These are phyloP conservation scores for Drosophila obscura DNA, from an alignment of 1,140 invertebrate genomes.

Conservation along the genomic window DNA sequence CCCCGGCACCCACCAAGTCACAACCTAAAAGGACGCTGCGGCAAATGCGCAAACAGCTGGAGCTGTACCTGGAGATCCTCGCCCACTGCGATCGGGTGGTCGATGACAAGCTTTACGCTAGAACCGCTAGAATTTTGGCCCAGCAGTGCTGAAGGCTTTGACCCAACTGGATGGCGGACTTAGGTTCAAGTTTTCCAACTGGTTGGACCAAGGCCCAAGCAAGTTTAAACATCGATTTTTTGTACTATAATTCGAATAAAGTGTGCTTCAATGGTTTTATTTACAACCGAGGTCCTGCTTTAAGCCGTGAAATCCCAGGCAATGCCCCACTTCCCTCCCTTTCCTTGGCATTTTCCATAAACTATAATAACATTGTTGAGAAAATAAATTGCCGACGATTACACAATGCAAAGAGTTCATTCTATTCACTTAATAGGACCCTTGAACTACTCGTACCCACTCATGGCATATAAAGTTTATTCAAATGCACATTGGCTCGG, in stretches of 20 bases:
- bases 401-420: conserved; percentile 28
- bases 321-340: too few species aligned
- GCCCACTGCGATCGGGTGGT: conserved; percentile 18
- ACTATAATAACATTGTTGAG: too few species aligned
- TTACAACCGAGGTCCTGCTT: too few species aligned
- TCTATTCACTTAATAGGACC: conserved; percentile 21
- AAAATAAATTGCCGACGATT: background rate
- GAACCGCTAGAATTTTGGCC: too few species aligned
- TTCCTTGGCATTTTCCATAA: too few species aligned
- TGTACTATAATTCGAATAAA: too few species aligned
- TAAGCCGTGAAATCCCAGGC: too few species aligned
- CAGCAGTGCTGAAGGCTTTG: background rate
- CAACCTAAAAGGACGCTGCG: background rate
- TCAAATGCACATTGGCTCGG: conserved; percentile 31
- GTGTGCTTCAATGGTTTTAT: too few species aligned
- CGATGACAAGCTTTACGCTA: background rate
- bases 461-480: conserved; percentile 29
- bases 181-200: background rate
- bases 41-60: conserved; percentile 21
- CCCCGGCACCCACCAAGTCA: too few species aligned
- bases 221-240: too few species aligned
- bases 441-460: conserved; percentile 19
- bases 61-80: conserved; percentile 2
- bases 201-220: background rate
- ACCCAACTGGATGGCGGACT: background rate